Percentiles rank a stretch among this genome's conserved stretches.
Evolutionary conservation across 1,140 invertebrate species (phyloP).

Genomic region (Ectropis grisescens): DNA sequence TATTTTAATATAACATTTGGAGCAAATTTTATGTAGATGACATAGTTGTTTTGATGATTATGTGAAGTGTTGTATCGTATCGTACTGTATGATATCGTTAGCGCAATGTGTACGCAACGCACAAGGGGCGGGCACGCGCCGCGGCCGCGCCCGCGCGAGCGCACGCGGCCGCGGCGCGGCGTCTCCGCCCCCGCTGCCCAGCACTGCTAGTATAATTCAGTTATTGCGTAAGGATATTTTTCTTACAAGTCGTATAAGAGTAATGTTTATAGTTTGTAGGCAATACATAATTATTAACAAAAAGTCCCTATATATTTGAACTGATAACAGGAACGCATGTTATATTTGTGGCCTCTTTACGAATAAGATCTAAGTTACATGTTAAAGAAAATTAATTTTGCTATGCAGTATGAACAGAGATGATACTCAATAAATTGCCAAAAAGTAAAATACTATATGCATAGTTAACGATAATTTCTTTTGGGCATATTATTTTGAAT

Average conservation of each 20-base stretch:
- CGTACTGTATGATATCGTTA: constrained; percentile 34
- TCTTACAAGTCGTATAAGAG: constrained; percentile 63
- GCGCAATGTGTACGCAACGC: constrained; percentile 65
- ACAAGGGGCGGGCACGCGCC: constrained; percentile 29
- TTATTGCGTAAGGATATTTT: constrained; percentile 66
- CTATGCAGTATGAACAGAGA: constrained; percentile 70
- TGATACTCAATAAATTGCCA: constrained; percentile 70
- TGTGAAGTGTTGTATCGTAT: constrained; percentile 63
- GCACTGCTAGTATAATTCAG: constrained; percentile 66
- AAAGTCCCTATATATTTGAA: constrained; percentile 70
- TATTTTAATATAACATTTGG: constrained; percentile 70
- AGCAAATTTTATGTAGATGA: constrained; percentile 68
- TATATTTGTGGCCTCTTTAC: constrained; percentile 70
- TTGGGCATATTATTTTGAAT: constrained; percentile 70
- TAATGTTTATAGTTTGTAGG: constrained; percentile 61
- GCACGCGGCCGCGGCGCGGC: constrained; percentile 8
- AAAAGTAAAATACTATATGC: constrained; percentile 69
- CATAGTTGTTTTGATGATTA: constrained; percentile 67
- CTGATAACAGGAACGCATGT: constrained; percentile 68
- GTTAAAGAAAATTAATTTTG: constrained; percentile 68
- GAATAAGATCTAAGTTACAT: constrained; percentile 69
- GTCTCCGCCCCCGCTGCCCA: constrained; percentile 56
- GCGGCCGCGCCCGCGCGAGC: constrained; percentile 1
- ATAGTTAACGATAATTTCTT: constrained; percentile 70
- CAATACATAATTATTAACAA: constrained; percentile 64